Evolutionary conservation across 2,888 invertebrate genomes (phyloP), one percentile per base, ranked within the genome.

Genomic region (Ennomos fuscantarius): DNA sequence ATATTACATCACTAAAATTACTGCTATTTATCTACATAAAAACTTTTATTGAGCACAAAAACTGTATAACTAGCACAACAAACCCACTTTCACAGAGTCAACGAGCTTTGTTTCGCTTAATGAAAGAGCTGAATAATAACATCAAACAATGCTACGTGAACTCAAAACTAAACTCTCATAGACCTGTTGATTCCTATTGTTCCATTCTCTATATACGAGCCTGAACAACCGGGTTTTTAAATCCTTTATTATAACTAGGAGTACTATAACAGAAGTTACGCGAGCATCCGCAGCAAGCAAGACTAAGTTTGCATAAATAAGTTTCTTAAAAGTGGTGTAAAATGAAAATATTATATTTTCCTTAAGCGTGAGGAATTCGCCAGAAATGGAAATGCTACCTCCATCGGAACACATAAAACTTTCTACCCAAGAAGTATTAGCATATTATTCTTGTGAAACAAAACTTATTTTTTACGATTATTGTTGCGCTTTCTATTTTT

Each of bases 401-500:
- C 40, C 53, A 44, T 36, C 9, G 42, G 56, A 66, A 69, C 65
- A 66, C 63, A 68, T 69, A 69, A 67, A 69, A 66, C 55, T 65
- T 58, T 34, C 62, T 55, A 60, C 60, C 65, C 65, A 63, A 62
- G 56, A 59, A 58, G 52, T 67, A 67, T 70, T 73, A 65, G 62
- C 68, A 74, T 72, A 75, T 73, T 72, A 68, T 70, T 70, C 60
- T 62, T 58, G 61, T 53, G 64, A 66, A 66, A 75, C 68, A 69
- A 74, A 74, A 69, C 72, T 68, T 68, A 66, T 67, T 68, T 73
- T 74, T 71, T 69, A 72, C 56, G 67, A 66, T 72, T 69, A 70
- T 68, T 68, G 45, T 54, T 56, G 63, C 51, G 62, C 49, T 61
- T 53, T 60, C 53, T 62, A 60, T 63, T 58, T 62, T 57, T 53